Evolutionary conservation across 1,140 invertebrate species (phyloP), one percentile per base, ranked within the genome.

Genomic region (Radopholus similis): DNA sequence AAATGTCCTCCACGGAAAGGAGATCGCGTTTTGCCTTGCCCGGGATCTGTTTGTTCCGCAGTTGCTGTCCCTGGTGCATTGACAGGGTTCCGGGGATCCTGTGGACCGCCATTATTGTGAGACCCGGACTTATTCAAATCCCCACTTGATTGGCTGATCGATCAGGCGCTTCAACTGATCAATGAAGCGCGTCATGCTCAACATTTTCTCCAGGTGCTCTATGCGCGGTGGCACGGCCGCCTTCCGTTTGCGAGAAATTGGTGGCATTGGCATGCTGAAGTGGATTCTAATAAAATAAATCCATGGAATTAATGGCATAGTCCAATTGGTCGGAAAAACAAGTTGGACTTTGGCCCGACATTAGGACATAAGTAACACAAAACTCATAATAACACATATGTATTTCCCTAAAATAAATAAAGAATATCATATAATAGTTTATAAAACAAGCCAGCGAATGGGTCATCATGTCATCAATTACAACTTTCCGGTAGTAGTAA

Each of bases 161-260:
- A 76, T 72, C 35, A 76, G 64, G 13, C 40, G 30, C 49, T 75
- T 51, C n/a, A 76, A 34, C 47, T 76, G 74, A 21, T 76, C 47
- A 40, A 79, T 71, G 54, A 57, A 78, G 51, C 53, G 65, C 2
- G 76, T 78, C 53, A 78, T 38, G 49, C 77, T 75, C 63, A 78
- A 51, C 15, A 51, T 51, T 13, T 40, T 58, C 21, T 68, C 66
- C 42, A 68, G 23, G 1, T 70, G 64, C 28, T 49, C 40, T n/a
- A 68, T 26, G 28, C 66, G 47, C 3, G 55, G 32, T 9, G 62
- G 42, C 30, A 37, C 15, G 11, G 65, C 34, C 15, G 32, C 47
- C 6, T 60, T 34, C 28, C 66, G 34, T 42, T 68, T 68, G 6
- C 64, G 28, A 26, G 32, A 9, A 21, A 51, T 11, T 28, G 47